Percentiles rank a stretch among this genome's conserved stretches.
Evolutionary conservation across 2,888 invertebrate species (phyloP).

Genomic region (Andrena trimmerana): DNA sequence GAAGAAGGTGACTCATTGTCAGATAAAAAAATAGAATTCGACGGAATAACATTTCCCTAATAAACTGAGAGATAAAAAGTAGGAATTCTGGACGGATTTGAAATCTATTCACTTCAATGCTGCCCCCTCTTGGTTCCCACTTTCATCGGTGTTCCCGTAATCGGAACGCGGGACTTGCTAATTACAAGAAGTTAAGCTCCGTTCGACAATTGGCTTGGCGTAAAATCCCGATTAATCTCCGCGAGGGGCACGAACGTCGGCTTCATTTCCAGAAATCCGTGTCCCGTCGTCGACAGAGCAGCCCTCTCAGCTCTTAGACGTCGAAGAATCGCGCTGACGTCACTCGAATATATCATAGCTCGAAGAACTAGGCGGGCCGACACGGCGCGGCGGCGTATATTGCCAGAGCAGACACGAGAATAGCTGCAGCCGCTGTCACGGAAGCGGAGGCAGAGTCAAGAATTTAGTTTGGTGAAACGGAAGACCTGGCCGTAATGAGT

Average conservation of each 20-base stretch:
- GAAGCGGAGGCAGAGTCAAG: slow-evolving; percentile 70
- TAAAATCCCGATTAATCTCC: slow-evolving; percentile 54
- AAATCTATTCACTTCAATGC: background rate
- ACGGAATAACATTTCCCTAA: background rate
- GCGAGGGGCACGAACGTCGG: slow-evolving; percentile 20
- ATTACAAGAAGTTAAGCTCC: slow-evolving; percentile 43
- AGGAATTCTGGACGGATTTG: background rate
- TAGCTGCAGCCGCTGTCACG: slow-evolving; percentile 49
- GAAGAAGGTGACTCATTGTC: no score
- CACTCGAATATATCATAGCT: slow-evolving; percentile 55
- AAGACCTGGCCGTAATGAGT: slow-evolving; percentile 82
- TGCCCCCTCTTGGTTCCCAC: background rate
- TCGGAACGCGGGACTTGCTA: slow-evolving; percentile 6
- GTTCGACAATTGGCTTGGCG: slow-evolving; percentile 37
- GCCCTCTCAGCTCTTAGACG: slow-evolving; percentile 12
- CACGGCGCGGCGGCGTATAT: slow-evolving; percentile 38
- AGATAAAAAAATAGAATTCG: background rate
- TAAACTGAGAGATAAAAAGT: background rate
- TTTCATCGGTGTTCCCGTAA: background rate
- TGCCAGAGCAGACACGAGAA: slow-evolving; percentile 47
- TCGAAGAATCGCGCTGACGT: slow-evolving; percentile 61
- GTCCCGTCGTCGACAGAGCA: slow-evolving; percentile 14
- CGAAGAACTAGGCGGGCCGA: slow-evolving; percentile 33
- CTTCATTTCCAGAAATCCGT: slow-evolving; percentile 48
- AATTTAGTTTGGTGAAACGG: slow-evolving; percentile 81